phyloP scores from a whole-genome alignment of 2,113 vertebrate genomes.

The Mohoua ochrocephala region DNA sequence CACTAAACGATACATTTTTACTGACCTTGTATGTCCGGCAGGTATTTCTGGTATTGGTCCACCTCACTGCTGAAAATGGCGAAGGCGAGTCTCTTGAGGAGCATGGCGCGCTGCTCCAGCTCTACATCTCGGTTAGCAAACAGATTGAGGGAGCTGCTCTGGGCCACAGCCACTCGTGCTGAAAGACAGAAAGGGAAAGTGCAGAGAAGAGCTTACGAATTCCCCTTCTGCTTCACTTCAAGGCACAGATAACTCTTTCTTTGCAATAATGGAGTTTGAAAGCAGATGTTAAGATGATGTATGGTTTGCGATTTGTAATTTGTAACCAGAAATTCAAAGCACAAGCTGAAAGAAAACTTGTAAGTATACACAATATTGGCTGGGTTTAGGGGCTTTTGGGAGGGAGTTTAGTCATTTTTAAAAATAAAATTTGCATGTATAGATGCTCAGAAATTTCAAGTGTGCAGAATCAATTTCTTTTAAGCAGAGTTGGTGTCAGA shows the following conservation, averaged over 20 bases:
- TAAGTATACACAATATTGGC: not conserved
- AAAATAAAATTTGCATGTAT: not conserved
- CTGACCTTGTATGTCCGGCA: conserved; percentile 90
- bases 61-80: conserved; percentile 97
- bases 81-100: conserved; percentile 95
- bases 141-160: conserved; percentile 95
- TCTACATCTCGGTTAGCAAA: conserved; percentile 94
- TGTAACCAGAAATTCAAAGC: not conserved
- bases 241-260: not conserved
- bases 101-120: conserved; percentile 96
- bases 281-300: not conserved
- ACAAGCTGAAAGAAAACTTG: not conserved
- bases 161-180: conserved; percentile 96
- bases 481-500: not conserved
- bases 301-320: not conserved
- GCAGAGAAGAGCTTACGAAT: not conserved
- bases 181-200: not conserved
- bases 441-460: not conserved
- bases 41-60: conserved; percentile 98
- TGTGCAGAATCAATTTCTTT: not conserved
- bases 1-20: not conserved
- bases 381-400: not conserved
- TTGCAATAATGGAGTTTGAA: not conserved
- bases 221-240: not conserved
- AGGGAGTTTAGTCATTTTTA: not conserved